Evolutionary conservation across 1,140 invertebrate species (phyloP), one percentile per base, ranked within the genome.

Genomic region (Leptinotarsa defecta): DNA sequence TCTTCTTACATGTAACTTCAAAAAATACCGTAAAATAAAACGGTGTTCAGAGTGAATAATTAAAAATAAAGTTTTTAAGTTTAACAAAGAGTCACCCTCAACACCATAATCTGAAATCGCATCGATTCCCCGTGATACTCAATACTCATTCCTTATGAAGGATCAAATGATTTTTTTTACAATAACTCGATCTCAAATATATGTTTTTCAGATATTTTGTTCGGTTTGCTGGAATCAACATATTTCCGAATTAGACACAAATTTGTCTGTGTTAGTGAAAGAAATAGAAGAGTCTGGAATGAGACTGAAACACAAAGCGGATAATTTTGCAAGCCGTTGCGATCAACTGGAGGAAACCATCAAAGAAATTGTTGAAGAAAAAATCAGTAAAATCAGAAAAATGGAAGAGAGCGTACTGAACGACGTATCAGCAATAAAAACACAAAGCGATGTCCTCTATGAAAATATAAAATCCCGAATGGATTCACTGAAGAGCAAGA

Each of bases 211-310:
- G 88, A 87, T 86, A 75, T 90, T 89, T 79, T 90, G 89, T 79
- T 81, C 82, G 52, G 83, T 89, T 15, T 91, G 90, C 78, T 89
- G 88, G 87, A 84, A 85, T 4, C 85, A 86, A 57, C 89, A 91
- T 81, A 83, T 91, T 63, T 84, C 86, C 19, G 88, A 90, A 77
- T 86, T 90, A 76, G 84, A 87, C 76, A 85, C 85, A 4, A 88
- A 90, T 80, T 85, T 91, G 13, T 81, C 82, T n/a, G 84, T 86
- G 13, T 87, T 91, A 49, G 73, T 86, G 8, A 86, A 86, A 74
- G 88, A 90, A 80, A 81, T 91, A 19, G 73, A 79, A 13, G 86
- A 88, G 52, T 86, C 85, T 5, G 87, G 87, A 3, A 81, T 78
- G 73, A 85, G 86, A 72, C 84, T 91, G 2, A 84, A 87, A 62